A percentile compares a stretch with the other conserved stretches of the same genome.
phyloP scores from a whole-genome alignment of 2,797 vertebrate genomes.

The Poeciliopsis presidionis region DNA sequence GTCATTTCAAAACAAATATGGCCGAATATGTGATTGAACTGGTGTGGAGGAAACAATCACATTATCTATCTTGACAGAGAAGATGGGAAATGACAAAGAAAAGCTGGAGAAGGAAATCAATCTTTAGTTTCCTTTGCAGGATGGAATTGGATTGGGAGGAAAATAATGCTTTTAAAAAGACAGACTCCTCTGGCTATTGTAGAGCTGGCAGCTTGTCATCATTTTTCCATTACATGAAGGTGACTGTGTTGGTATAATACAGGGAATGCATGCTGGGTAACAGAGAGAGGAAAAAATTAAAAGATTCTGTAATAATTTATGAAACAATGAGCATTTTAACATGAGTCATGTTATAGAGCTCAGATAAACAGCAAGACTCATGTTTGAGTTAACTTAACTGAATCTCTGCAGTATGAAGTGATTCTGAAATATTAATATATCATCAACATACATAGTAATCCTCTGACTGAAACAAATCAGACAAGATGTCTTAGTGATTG shows the following conservation, averaged over 20 bases:
- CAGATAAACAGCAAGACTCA: background rate
- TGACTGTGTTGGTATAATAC: background rate
- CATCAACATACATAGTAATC: background rate
- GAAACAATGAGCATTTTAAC: background rate
- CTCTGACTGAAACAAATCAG: background rate
- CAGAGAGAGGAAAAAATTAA: background rate
- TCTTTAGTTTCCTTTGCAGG: slow-evolving; percentile 48
- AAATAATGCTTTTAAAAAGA: slow-evolving; percentile 41
- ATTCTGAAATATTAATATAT: background rate
- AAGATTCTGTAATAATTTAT: background rate
- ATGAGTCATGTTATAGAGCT: background rate
- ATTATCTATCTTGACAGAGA: slow-evolving; percentile 36
- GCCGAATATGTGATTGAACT: slow-evolving; percentile 52
- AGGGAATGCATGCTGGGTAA: background rate
- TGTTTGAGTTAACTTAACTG: background rate
- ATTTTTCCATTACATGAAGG: background rate
- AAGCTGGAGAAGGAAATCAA: slow-evolving; percentile 52
- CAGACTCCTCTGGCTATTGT: slow-evolving; percentile 21
- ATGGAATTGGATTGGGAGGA: slow-evolving; percentile 62
- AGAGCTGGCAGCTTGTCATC: slow-evolving; percentile 2
- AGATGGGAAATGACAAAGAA: slow-evolving; percentile 51
- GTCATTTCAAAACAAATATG: slow-evolving; percentile 54
- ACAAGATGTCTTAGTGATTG: background rate
- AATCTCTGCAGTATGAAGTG: background rate
- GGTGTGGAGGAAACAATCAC: slow-evolving; percentile 27